Percentiles rank a stretch among this genome's conserved stretches.
Evolutionary conservation across 2,113 vertebrate genomes (phyloP).

Genomic region (Macquaria australasica): DNA sequence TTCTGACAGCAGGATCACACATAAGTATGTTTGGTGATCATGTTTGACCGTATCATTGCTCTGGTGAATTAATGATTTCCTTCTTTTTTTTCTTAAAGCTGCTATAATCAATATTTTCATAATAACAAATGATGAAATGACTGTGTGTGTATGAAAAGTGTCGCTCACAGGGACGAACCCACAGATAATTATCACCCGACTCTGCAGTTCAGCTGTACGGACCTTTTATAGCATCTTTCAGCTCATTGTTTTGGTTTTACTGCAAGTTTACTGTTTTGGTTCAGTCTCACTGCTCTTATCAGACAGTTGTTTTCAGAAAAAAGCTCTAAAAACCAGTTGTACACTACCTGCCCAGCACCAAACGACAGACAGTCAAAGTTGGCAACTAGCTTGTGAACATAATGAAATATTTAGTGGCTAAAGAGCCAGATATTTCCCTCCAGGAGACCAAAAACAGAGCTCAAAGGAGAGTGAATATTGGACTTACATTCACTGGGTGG

Average conservation of each 20-base stretch:
- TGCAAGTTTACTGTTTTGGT: neutral
- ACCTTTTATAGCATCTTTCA: neutral
- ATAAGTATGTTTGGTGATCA: neutral
- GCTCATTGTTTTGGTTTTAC: neutral
- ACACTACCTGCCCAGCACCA: neutral
- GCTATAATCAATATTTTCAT: neutral
- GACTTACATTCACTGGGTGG: no score
- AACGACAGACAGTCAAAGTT: neutral
- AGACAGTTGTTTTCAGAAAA: neutral
- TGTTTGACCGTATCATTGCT: neutral
- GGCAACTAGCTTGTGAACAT: neutral
- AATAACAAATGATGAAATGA: neutral
- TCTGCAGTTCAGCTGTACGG: neutral
- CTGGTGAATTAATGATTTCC: neutral
- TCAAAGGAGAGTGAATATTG: no score
- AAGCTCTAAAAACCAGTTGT: neutral
- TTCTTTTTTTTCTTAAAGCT: neutral
- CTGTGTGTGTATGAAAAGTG: neutral
- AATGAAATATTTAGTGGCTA: neutral
- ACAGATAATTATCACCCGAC: neutral
- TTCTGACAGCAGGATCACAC: neutral
- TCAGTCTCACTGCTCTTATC: neutral
- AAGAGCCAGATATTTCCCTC: neutral
- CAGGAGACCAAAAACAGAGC: no score
- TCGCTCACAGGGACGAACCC: neutral